Evolutionary conservation across 2,797 vertebrate genomes (phyloP).

Genomic region (Sardinella longiceps): DNA sequence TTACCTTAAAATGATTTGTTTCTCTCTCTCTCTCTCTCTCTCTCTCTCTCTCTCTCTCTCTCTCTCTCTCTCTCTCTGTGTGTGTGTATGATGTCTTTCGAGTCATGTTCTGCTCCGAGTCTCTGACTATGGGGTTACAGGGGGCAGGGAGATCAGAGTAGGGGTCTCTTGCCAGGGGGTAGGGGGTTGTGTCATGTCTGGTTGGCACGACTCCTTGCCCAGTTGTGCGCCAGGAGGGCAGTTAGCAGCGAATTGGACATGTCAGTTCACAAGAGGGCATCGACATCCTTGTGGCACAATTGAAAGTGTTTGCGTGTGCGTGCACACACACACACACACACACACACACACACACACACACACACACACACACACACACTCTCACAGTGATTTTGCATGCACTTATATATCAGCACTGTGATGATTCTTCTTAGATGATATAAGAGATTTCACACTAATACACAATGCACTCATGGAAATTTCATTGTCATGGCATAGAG

Average conservation of each 20-base stretch:
- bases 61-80: not conserved
- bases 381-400: not conserved
- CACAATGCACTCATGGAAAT: no score
- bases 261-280: conserved; percentile 20
- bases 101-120: not conserved
- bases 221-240: not conserved
- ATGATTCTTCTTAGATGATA: no score
- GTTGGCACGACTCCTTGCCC: not conserved
- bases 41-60: no score
- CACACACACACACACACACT: conserved; percentile 5
- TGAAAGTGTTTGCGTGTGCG: not conserved
- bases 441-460: no score
- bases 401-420: no score
- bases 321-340: not conserved
- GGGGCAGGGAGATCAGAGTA: not conserved
- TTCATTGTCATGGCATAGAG: no score
- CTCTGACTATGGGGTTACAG: not conserved
- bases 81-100: conserved; percentile 14
- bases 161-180: not conserved
- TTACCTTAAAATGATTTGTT: not conserved
- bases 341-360: not conserved
- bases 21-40: no score
- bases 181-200: conserved; percentile 3
- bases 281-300: not conserved
- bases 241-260: not conserved